A percentile compares a stretch with the other conserved stretches of the same genome.
Evolutionary conservation across 2,888 invertebrate genomes (phyloP).

Genomic region (Drosophila kanekoi): DNA sequence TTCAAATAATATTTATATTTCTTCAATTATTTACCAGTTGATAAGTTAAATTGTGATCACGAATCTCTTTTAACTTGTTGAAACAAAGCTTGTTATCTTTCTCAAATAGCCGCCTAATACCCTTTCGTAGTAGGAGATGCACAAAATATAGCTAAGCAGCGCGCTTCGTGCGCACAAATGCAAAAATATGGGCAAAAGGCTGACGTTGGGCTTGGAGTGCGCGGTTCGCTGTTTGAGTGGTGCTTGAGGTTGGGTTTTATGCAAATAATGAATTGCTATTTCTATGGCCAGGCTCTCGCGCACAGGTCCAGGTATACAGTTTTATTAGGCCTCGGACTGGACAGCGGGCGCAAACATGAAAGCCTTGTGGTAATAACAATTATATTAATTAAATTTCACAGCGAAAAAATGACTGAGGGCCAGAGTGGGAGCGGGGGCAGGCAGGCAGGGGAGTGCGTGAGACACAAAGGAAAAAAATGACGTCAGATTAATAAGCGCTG

Average conservation of each 20-base stretch:
- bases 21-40: too few species aligned
- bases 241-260: slow-evolving; percentile 54
- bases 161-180: slow-evolving; percentile 24
- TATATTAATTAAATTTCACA: slow-evolving; percentile 74
- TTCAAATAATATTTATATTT: too few species aligned
- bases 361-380: slow-evolving; percentile 67
- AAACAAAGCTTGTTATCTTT: not conserved
- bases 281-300: slow-evolving; percentile 37
- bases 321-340: slow-evolving; percentile 47
- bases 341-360: slow-evolving; percentile 17
- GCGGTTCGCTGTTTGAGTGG: slow-evolving; percentile 41
- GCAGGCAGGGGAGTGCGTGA: not conserved
- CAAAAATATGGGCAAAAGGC: slow-evolving; percentile 45
- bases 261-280: slow-evolving; percentile 60
- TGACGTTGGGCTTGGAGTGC: slow-evolving; percentile 24
- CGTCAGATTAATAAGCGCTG: slow-evolving; percentile 74
- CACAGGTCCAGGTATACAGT: slow-evolving; percentile 31
- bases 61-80: not conserved
- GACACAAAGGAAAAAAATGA: slow-evolving; percentile 44
- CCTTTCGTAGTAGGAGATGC: slow-evolving; percentile 2
- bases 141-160: slow-evolving; percentile 26
- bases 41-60: too few species aligned
- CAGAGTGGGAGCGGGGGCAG: too few species aligned
- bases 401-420: slow-evolving; percentile 27
- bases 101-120: not conserved